Conservation (phyloP, 2,113 vertebrate genomes). For the Chunga burmeisteri region DNA sequence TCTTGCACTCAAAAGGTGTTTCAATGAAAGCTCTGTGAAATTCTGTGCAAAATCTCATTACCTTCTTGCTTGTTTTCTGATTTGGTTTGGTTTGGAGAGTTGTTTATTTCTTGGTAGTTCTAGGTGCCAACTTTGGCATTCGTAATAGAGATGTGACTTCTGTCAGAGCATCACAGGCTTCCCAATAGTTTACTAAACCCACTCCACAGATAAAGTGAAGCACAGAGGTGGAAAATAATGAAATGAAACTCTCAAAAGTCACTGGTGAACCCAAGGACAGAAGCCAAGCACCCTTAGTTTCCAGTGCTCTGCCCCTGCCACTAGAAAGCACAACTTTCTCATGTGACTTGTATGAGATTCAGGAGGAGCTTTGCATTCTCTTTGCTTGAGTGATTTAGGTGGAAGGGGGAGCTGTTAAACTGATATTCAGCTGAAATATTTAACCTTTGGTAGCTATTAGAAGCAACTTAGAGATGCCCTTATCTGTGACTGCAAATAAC, state of each 20-base stretch:
- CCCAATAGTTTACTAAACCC: neutral
- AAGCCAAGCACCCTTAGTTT: neutral
- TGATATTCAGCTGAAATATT: neutral
- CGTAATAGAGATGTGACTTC: neutral
- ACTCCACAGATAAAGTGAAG: neutral
- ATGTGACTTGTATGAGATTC: neutral
- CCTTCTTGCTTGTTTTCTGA: neutral
- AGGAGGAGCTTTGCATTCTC: neutral
- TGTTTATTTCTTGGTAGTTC: neutral
- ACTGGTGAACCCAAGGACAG: neutral
- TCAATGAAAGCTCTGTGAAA: neutral
- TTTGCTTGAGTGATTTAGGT: neutral
- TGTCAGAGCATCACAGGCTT: neutral
- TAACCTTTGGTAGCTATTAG: neutral
- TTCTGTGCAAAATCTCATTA: constrained; percentile 36
- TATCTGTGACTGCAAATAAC: neutral
- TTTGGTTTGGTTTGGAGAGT: neutral
- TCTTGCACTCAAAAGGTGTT: constrained; percentile 12
- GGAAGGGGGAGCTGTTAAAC: neutral
- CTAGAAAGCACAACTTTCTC: neutral
- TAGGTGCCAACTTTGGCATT: neutral
- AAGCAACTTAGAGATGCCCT: neutral
- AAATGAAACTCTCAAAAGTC: neutral
- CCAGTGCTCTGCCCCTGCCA: neutral
- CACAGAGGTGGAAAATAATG: neutral